phyloP scores from a whole-genome alignment of 1,140 invertebrate genomes.

The Camponotus floridanus region DNA sequence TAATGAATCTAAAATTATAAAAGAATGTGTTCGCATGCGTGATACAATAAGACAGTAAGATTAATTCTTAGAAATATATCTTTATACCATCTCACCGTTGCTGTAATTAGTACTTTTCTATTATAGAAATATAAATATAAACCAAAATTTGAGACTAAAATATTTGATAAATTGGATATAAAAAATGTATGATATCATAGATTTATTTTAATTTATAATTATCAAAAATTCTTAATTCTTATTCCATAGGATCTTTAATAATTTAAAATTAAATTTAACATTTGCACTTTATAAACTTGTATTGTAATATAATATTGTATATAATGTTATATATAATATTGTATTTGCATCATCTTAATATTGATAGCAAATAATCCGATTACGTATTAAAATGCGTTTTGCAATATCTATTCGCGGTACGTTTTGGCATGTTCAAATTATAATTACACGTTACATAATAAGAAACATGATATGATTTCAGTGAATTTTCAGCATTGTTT shows the following conservation, averaged over 20 bases:
- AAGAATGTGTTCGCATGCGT: not conserved
- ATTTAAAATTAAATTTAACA: not conserved
- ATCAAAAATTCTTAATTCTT: not conserved
- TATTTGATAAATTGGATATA: not conserved
- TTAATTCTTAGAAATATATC: slow-evolving; percentile 23
- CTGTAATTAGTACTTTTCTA: not conserved
- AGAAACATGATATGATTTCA: slow-evolving; percentile 6
- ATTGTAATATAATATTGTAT: not conserved
- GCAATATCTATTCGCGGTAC: not conserved
- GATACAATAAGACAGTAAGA: not conserved
- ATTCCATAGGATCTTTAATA: not conserved
- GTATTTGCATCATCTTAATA: not conserved
- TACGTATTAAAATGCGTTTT: slow-evolving; percentile 24
- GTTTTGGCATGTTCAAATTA: slow-evolving; percentile 37
- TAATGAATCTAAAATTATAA: slow-evolving; percentile 40
- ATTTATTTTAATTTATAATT: not conserved
- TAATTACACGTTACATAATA: slow-evolving; percentile 14
- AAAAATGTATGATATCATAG: not conserved
- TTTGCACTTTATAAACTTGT: not conserved
- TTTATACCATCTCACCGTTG: not conserved
- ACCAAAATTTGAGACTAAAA: too few relatives aligned
- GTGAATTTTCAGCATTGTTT: slow-evolving; percentile 45
- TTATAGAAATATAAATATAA: not conserved
- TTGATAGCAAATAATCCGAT: not conserved
- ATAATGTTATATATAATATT: too few relatives aligned